phyloP scores from a whole-genome alignment of 2,113 vertebrate species.

The Festucalex cinctus region DNA sequence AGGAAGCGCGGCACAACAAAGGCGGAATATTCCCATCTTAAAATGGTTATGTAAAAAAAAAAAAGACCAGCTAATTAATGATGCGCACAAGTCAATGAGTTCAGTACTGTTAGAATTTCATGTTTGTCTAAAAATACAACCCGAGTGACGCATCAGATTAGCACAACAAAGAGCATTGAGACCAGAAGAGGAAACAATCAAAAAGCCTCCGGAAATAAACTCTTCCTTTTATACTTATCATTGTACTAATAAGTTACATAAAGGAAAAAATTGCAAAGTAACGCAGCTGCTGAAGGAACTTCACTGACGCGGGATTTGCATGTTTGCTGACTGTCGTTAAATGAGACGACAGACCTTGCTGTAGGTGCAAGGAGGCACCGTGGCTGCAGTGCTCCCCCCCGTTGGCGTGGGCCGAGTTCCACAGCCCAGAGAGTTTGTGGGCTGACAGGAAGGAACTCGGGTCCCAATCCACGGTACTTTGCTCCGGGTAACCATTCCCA shows the following conservation, averaged over 20 bases:
- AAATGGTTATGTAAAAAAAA: too few relatives aligned
- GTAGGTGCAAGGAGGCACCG: conserved; percentile 75
- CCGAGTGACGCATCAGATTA: not conserved
- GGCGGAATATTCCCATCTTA: too few relatives aligned
- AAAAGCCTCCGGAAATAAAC: not conserved
- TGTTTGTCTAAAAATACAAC: conserved; percentile 24
- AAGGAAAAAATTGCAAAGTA: not conserved
- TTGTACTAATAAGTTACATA: not conserved
- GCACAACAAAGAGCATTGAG: not conserved
- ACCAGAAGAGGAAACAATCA: not conserved
- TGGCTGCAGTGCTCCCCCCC: conserved; percentile 82
- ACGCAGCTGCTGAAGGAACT: not conserved
- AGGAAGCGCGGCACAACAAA: too few relatives aligned
- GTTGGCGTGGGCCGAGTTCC: conserved; percentile 91
- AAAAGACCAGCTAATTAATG: too few relatives aligned
- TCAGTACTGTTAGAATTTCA: not conserved
- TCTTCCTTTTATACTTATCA: too few relatives aligned
- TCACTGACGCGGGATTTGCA: not conserved
- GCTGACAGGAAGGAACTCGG: conserved; percentile 98
- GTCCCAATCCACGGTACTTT: conserved; percentile 96
- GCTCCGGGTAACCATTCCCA: conserved; percentile 80
- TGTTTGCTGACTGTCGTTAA: not conserved
- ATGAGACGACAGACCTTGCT: conserved; percentile 77
- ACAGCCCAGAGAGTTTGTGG: conserved; percentile 96
- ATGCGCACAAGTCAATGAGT: too few relatives aligned